Evolutionary conservation across 92 coral and sea anemone genomes (phyloP).

Genomic region (Plumapathes pennacea): DNA sequence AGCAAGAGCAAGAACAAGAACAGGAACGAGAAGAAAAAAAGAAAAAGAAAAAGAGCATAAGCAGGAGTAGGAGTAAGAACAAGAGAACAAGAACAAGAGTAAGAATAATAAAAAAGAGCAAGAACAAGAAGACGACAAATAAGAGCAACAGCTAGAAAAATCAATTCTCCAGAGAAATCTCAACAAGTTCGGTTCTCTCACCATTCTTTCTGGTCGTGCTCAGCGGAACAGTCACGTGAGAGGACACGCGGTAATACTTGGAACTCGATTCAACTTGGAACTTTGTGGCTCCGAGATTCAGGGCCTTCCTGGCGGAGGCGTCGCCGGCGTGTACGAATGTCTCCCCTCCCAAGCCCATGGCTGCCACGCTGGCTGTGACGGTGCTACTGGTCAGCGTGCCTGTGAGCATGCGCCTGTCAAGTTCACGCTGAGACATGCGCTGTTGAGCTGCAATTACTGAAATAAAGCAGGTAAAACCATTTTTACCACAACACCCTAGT

Average conservation of each 20-base stretch:
- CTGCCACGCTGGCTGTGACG: slow-evolving; percentile 84
- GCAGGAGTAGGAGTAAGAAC: no score
- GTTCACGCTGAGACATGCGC: slow-evolving; percentile 90
- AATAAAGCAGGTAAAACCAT: no score
- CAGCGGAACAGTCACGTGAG: slow-evolving; percentile 69
- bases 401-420: slow-evolving; percentile 84
- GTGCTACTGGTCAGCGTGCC: slow-evolving; percentile 86
- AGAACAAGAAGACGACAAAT: neutral
- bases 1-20: no score
- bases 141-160: no score
- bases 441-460: slow-evolving; percentile 91
- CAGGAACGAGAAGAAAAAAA: no score
- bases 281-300: slow-evolving; percentile 50
- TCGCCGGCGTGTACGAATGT: slow-evolving; percentile 71
- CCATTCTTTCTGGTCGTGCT: slow-evolving; percentile 39
- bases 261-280: slow-evolving; percentile 86
- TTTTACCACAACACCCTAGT: no score
- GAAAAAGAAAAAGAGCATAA: no score
- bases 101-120: neutral
- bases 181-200: no score
- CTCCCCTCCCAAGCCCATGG: slow-evolving; percentile 80
- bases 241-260: slow-evolving; percentile 75
- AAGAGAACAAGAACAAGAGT: no score
- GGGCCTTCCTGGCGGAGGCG: slow-evolving; percentile 37
- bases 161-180: no score